A percentile compares a stretch with the other conserved stretches of the same genome.
phyloP scores from a whole-genome alignment of 1,140 invertebrate species.

The Amyelois transitella region DNA sequence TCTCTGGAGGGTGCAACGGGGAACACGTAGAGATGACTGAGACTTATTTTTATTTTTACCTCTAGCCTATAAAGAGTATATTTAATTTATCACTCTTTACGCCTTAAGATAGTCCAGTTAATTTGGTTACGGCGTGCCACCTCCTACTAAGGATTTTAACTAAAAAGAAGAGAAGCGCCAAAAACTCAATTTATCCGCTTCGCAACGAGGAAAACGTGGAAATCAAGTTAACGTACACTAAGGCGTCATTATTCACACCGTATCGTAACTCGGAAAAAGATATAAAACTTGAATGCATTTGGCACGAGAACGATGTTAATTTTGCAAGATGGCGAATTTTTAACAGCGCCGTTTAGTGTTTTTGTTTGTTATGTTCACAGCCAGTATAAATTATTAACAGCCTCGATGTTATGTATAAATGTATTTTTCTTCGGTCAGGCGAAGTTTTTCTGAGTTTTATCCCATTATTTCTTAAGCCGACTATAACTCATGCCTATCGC shows the following conservation, averaged over 20 bases:
- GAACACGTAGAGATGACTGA: no score
- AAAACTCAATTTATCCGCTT: constrained; percentile 31
- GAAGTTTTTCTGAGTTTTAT: no score
- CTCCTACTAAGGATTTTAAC: constrained; percentile 18
- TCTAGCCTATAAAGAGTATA: no score
- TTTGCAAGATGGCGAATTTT: neutral
- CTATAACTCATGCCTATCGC: no score
- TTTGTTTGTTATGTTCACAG: neutral
- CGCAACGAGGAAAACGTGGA: constrained; percentile 23
- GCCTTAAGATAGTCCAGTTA: neutral
- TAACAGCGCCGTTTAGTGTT: neutral
- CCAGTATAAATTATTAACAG: neutral
- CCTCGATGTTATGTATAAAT: no score
- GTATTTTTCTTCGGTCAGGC: neutral
- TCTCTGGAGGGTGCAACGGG: no score
- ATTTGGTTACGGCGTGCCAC: constrained; percentile 9
- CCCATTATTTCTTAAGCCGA: no score
- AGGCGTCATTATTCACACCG: constrained; percentile 5
- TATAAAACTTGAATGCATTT: neutral
- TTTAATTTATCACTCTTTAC: neutral
- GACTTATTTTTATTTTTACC: no score
- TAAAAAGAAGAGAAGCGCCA: constrained; percentile 22
- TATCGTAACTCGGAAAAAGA: constrained; percentile 3
- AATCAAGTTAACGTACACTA: constrained; percentile 31
- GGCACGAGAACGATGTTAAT: neutral